Evolutionary conservation across 2,797 vertebrate species (phyloP), one percentile per base, ranked within the genome.

Genomic region (Phalanger gymnotis): DNA sequence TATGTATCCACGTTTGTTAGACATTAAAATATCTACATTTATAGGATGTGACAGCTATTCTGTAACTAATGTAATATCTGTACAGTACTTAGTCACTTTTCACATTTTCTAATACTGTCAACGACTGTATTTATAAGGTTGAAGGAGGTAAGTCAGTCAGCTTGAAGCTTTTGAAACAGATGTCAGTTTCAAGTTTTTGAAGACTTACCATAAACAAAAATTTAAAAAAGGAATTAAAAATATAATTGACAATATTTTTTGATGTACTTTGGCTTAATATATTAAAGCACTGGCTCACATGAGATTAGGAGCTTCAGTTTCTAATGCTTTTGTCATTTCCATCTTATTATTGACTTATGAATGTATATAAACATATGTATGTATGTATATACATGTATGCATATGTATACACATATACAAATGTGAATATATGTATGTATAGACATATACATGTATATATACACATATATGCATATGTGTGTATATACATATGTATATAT

Each of bases 101-200:
- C 87, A 93, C 11, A 93, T 31, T 52, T 40, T 22, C 57, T 14
- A 31, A 28, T 91, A 54, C 13, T 93, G n/a, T 52, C 56, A n/a
- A 92, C 51, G 28, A 31, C 57, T 93, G 12, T 91, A 51, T 95
- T 55, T 28, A 53, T 52, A 61, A 95, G 89, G 58, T 54, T 89
- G 57, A 93, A n/a, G 27, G 58, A 93, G 90, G 0, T 0, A 91
- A 95, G 91, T 73, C 73, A 53, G 92, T 92, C 55, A 90, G 34
- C 54, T 4, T 58, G 91, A 95, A 91, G n/a, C 54, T 94, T 93
- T 54, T 81, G 47, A 95, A 95, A 47, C 94, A 96, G 89, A 93
- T 96, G 92, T 61, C 91, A 92, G 40, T 95, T 91, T 94, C n/a
- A 87, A 13, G 54, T 92, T 91, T 97, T 91, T 91, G 53, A 95